phyloP scores from a whole-genome alignment of 2,113 vertebrate species.

The Elephantulus edwardii region DNA sequence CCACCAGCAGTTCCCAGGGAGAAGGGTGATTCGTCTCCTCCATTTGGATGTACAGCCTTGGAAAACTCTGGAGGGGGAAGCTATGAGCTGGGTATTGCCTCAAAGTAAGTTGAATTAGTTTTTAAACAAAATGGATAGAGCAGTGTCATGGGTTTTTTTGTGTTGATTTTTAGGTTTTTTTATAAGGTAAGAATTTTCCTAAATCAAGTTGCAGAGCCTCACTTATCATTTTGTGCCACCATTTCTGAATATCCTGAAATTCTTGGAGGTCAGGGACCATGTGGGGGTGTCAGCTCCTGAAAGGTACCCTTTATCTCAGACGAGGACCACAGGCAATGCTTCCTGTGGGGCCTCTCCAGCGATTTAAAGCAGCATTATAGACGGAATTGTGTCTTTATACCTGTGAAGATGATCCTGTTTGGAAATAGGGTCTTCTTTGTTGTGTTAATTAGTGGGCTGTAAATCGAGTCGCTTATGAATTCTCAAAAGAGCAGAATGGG shows the following conservation, averaged over 20 bases:
- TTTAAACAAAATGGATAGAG: not conserved
- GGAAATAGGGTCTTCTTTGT: not conserved
- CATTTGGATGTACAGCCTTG: too few species aligned
- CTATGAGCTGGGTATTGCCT: too few species aligned
- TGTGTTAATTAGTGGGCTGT: not conserved
- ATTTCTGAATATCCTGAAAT: not conserved
- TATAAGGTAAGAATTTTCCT: not conserved
- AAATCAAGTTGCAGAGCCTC: not conserved
- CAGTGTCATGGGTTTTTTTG: too few species aligned
- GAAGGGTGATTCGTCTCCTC: too few species aligned
- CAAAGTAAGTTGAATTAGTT: too few species aligned
- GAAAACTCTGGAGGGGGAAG: too few species aligned
- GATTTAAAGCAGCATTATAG: not conserved
- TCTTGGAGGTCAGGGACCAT: not conserved
- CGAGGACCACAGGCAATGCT: not conserved
- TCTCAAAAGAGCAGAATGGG: not conserved
- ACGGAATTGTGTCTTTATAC: not conserved
- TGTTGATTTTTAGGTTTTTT: too few species aligned
- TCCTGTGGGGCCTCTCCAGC: rapidly evolving
- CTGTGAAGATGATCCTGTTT: not conserved
- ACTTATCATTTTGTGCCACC: too few species aligned
- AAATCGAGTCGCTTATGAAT: not conserved
- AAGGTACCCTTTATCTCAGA: not conserved
- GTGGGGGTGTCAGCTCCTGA: not conserved
- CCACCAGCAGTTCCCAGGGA: too few species aligned